These are phyloP conservation scores for Circaetus gallicus DNA, from an alignment of 2,113 vertebrate species.

Conservation along the genomic window DNA sequence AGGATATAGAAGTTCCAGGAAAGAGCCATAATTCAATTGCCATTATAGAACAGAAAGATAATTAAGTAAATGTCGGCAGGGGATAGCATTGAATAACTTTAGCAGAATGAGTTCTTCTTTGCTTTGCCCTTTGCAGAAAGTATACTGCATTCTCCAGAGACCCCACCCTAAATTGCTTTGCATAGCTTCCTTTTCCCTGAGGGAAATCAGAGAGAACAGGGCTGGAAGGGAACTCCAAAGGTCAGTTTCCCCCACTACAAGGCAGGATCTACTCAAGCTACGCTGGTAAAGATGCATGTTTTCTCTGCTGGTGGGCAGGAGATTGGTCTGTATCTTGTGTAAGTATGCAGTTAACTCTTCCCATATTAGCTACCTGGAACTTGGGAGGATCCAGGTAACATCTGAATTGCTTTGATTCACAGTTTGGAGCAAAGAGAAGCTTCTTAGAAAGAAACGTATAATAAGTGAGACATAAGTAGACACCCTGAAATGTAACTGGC, in stretches of 20 bases:
- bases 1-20: constrained; percentile 55
- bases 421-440: not conserved
- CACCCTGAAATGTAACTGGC: not conserved
- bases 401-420: not conserved
- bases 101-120: constrained; percentile 32
- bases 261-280: not conserved
- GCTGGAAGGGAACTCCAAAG: not conserved
- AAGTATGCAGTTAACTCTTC: not conserved
- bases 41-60: constrained; percentile 60
- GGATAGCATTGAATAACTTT: constrained; percentile 45
- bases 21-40: constrained; percentile 64
- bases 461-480: not conserved
- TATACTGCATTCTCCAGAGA: not conserved
- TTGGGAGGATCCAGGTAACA: not conserved
- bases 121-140: constrained; percentile 42
- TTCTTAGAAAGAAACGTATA: not conserved
- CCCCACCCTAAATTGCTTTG: constrained; percentile 37
- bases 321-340: not conserved
- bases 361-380: not conserved
- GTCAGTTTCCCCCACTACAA: not conserved
- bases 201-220: not conserved
- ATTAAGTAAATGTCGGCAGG: constrained; percentile 64
- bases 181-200: not conserved
- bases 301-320: not conserved
- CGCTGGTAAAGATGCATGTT: not conserved